Evolutionary conservation across 2,797 vertebrate genomes (phyloP).

Genomic region (Arrhamphus sclerolepis): DNA sequence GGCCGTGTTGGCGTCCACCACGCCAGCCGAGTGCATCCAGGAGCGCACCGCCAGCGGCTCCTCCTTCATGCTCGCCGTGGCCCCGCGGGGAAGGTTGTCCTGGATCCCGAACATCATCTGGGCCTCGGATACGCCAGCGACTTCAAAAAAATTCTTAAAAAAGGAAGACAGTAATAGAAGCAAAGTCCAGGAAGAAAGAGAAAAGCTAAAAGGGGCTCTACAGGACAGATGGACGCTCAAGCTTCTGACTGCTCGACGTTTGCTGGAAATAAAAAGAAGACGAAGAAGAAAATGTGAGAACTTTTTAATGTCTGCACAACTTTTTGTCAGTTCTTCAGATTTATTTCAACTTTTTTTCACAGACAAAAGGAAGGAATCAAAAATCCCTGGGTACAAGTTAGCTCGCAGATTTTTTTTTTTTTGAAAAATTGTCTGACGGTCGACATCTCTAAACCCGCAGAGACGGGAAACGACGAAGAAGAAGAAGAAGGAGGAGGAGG

Average conservation of each 20-base stretch:
- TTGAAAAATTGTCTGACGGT: slow-evolving; percentile 10
- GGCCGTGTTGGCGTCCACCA: slow-evolving; percentile 92
- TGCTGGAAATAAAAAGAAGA: slow-evolving; percentile 59
- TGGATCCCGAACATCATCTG: slow-evolving; percentile 89
- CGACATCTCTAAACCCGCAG: slow-evolving; percentile 60
- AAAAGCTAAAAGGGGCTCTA: not conserved
- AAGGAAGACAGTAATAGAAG: not conserved
- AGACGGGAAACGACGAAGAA: slow-evolving; percentile 61
- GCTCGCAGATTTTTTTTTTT: slow-evolving; percentile 13
- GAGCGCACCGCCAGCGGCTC: slow-evolving; percentile 93
- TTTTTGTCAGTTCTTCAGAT: slow-evolving; percentile 24
- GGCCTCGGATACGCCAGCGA: not conserved
- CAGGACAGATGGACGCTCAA: not conserved
- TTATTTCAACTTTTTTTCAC: slow-evolving; percentile 40
- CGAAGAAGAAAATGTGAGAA: not conserved
- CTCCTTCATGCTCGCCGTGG: slow-evolving; percentile 87
- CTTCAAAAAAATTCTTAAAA: not conserved
- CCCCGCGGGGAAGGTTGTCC: slow-evolving; percentile 90
- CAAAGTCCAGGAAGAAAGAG: slow-evolving; percentile 16
- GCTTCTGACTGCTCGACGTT: not conserved
- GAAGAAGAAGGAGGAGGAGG: slow-evolving; percentile 4
- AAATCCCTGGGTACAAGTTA: too few relatives aligned
- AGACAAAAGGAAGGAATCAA: not conserved
- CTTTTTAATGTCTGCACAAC: slow-evolving; percentile 25
- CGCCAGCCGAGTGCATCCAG: slow-evolving; percentile 92